Conservation (phyloP, 2,113 vertebrate species). For the Hucho hucho region DNA sequence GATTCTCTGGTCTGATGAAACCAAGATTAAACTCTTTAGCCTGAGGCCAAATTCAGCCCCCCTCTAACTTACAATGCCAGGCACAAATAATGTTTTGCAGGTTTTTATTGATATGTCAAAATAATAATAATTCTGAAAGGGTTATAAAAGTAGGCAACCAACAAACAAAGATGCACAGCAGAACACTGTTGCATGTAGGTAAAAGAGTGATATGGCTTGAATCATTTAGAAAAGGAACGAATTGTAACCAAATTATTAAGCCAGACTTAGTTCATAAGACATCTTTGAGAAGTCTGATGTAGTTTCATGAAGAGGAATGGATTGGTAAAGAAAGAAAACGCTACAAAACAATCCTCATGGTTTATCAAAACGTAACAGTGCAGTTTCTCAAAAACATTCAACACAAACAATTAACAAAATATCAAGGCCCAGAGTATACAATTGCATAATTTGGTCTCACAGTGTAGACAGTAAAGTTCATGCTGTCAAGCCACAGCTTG, state of each 20-base stretch:
- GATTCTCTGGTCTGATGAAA: no score
- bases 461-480: neutral
- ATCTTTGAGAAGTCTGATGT: no score
- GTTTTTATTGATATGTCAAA: neutral
- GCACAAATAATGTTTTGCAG: neutral
- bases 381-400: no score
- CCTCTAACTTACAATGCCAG: no score
- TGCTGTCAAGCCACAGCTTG: slow-evolving; percentile 77
- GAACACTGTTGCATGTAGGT: neutral
- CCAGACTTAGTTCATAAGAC: neutral
- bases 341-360: neutral
- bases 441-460: neutral
- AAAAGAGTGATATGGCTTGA: neutral
- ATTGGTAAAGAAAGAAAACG: neutral
- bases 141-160: neutral
- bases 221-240: neutral
- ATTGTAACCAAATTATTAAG: neutral
- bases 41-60: no score
- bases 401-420: no score
- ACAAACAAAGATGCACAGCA: neutral
- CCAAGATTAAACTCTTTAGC: no score
- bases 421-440: no score
- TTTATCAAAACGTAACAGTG: neutral
- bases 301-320: neutral
- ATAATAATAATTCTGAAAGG: neutral